Base-by-base conservation (phyloP, 1,140 invertebrate species). In the Neodiprion fabricii region DNA sequence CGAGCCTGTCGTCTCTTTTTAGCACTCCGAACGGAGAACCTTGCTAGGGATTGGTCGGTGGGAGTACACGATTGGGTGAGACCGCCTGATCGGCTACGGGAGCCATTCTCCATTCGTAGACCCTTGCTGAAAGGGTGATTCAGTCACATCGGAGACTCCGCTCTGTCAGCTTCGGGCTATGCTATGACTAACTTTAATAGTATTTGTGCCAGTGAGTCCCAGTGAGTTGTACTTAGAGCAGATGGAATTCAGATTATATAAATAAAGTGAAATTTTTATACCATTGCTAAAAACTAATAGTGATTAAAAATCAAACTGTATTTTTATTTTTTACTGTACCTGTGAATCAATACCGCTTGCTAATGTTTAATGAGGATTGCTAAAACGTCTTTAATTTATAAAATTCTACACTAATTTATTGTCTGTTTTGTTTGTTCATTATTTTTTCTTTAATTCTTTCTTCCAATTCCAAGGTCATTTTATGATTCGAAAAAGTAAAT, bases 91-190 rank as follows among this genome's bases (percentile, higher is more conserved):
- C 69, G 9, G 72, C 67, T 70, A 72, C 53, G 53, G 75, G 70
- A 74, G 75, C 77, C 72, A 77, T 75, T 77, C 75, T 53, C 66
- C 10, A 17, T 70, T 71, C 68, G 67, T 68, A 77, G 70, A 67
- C 76, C 74, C 75, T 14, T 76, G 70, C 77, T 61, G 77, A 78
- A 77, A 83, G 79, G 77, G 78, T 77, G 67, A 72, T 75, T 85
- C 79, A 85, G 82, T 84, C 76, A 14, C 53, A 21, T 71, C n/a
- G n/a, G 76, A 21, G 71, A 77, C 72, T 53, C 53, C 70, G 72
- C 65, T 67, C 71, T 47, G 67, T 75, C 40, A 75, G 67, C 70
- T 50, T 82, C 72, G 50, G 17, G 61, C 50, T 71, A 23, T 17
- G 9, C 69, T 78, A 78, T 48, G 75, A 65, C 61, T 65, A 65